Base-by-base conservation (phyloP, 2,888 invertebrate genomes). In the Frankliniella intonsa region DNA sequence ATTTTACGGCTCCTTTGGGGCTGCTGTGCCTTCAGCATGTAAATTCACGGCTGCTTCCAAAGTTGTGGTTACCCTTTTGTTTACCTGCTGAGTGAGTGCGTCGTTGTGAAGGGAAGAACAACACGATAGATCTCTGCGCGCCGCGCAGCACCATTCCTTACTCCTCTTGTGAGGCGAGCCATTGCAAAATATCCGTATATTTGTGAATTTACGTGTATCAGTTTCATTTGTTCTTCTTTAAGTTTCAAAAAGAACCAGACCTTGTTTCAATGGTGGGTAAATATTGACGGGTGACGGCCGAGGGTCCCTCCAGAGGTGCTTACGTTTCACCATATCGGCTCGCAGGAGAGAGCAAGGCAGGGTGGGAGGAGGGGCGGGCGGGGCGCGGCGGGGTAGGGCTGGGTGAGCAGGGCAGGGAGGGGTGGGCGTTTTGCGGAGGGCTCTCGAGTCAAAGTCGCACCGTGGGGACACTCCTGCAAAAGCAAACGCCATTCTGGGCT, bases 391-490 rank as follows among this genome's bases (percentile, higher is more conserved):
- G 83, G 83, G 83, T 83, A 76, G 80, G 62, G 25, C 7, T 11
- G 50, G 22, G 80, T 69, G 82, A 80, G 80, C 81, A 17, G 69
- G 81, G 81, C 80, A 76, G 81, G 65, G 79, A 22, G 81, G 80
- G 80, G 81, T 76, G 79, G 80, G 81, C 79, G 69, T 81, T 81
- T 79, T 50, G 82, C 81, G 81, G 82, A 83, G 82, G 81, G 83
- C 81, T 55, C 81, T 81, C 79, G 79, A 69, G 80, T 81, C 82
- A 82, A 82, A 82, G 82, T 82, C 81, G 50, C 80, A 83, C 80
- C 82, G 80, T 81, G 50, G 50, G 55, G 82, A 83, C 82, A 82
- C 76, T 82, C 82, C 82, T 83, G 82, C 82, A 82, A 83, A 83
- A 83, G 82, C 81, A 81, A 82, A 80, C 49, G 22, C 51, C 81